Evolutionary conservation across 2,797 vertebrate genomes (phyloP), one percentile per base, ranked within the genome.

Genomic region (Bucorvus abyssinicus): DNA sequence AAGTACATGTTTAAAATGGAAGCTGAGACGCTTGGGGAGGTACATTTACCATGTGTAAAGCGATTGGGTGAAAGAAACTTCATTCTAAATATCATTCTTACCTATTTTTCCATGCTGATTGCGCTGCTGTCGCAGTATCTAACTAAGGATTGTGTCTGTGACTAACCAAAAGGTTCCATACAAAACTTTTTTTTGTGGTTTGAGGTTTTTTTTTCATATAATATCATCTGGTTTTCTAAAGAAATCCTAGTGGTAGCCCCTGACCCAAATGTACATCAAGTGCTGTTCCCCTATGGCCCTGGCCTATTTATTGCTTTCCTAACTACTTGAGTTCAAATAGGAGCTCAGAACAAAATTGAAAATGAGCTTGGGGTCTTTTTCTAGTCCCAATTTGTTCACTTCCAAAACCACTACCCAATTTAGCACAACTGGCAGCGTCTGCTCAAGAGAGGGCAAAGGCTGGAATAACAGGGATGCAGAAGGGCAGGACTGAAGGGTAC

Each of bases 241-340:
- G 93, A 96, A 97, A 96, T 24, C 93, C 94, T 97, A 30, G 79
- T 40, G 95, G 93, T 96, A 93, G 94, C 91, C 94, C 80, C 94
- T 94, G 90, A 94, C 95, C 94, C 95, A 97, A 70, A 95, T 94
- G 94, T 94, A 95, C 94, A 88, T 84, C 89, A 14, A 74, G 93
- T 65, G 82, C 87, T 81, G 89, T 93, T 96, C 95, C 97, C 97
- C 97, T 77, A 95, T 96, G 96, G 96, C 94, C 95, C 96, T 97
- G 95, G 93, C 96, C 97, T 97, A 97, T 96, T 97, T 97, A 96
- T 94, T 94, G 95, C 93, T 73, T 97, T 97, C 89, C 95, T 95
- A 63, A 97, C 79, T 34, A 36, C 93, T 95, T 4, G 78, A 69
- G 86, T 52, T 97, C 95, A 91, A 89, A 57, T 5, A 82, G 93